Evolutionary conservation across 1,140 invertebrate genomes (phyloP).

Genomic region (Akabosia matsudoensis): DNA sequence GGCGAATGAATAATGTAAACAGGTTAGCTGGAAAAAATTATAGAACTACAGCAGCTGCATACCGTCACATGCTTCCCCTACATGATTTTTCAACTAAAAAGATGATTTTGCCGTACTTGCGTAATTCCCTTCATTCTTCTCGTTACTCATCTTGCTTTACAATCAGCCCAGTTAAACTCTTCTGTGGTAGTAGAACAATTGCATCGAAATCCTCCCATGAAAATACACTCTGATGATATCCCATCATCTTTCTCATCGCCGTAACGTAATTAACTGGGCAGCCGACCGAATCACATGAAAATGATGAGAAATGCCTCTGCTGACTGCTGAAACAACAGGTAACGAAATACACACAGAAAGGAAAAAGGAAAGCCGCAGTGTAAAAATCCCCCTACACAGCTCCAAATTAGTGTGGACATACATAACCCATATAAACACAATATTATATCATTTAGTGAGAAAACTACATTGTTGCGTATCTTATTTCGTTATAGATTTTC

Average conservation of each 20-base stretch:
- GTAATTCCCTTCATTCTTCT: background rate
- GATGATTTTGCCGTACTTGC: background rate
- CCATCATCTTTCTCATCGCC: background rate
- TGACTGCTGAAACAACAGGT: background rate
- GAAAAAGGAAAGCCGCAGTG: background rate
- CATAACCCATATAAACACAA: too few relatives aligned
- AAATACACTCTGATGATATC: background rate
- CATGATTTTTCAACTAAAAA: too few relatives aligned
- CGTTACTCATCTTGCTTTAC: background rate
- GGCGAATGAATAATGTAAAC: too few relatives aligned
- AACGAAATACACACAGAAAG: background rate
- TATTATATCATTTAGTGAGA: too few relatives aligned
- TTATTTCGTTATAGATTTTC: too few relatives aligned
- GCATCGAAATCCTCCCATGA: background rate
- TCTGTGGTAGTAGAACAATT: background rate
- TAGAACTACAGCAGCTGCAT: too few relatives aligned
- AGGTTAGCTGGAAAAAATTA: too few relatives aligned
- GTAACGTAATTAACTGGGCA: background rate
- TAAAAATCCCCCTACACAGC: too few relatives aligned
- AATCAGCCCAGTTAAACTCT: background rate
- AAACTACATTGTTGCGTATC: too few relatives aligned
- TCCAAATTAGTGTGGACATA: too few relatives aligned
- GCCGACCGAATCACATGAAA: background rate
- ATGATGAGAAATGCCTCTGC: too few relatives aligned
- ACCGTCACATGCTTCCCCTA: too few relatives aligned